Evolutionary conservation across 2,113 vertebrate species (phyloP).

Genomic region (Paraplagusia blochii): DNA sequence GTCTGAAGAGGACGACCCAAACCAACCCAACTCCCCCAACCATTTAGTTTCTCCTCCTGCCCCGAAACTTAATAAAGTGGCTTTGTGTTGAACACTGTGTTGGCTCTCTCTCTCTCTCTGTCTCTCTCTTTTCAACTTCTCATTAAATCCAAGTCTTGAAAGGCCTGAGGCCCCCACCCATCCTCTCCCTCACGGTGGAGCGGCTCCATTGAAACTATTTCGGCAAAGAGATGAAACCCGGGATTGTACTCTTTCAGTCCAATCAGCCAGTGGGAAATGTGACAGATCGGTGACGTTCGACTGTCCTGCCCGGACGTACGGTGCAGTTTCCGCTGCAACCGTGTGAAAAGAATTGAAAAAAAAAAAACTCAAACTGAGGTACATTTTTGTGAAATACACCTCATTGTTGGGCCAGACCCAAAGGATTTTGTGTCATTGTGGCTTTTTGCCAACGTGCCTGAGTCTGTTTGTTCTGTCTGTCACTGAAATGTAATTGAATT

Average conservation of each 20-base stretch:
- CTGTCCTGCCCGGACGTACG: not conserved
- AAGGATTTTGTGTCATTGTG: not conserved
- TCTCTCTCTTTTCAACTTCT: constrained; percentile 49
- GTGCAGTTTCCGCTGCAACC: constrained; percentile 10
- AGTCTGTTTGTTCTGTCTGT: not conserved
- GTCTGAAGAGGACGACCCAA: constrained; percentile 15
- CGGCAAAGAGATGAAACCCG: constrained; percentile 39
- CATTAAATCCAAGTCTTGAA: constrained; percentile 26
- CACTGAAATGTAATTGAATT: not conserved
- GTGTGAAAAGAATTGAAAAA: not conserved
- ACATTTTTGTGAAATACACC: not conserved
- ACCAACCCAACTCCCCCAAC: not conserved
- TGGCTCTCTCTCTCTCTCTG: too few relatives aligned
- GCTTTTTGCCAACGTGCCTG: not conserved
- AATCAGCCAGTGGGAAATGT: constrained; percentile 3
- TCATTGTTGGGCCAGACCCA: not conserved
- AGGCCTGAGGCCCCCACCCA: not conserved
- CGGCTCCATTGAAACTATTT: constrained; percentile 9
- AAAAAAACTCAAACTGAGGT: not conserved
- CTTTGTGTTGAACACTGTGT: constrained; percentile 63
- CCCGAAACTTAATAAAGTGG: constrained; percentile 65
- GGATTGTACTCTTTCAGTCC: constrained; percentile 15
- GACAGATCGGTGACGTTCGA: not conserved
- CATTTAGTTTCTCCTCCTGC: constrained; percentile 34
- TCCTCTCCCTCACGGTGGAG: constrained; percentile 1